Percentiles rank a stretch among this genome's conserved stretches.
Conservation (phyloP, 1,140 invertebrate genomes). For the Hyphantria cunea region DNA sequence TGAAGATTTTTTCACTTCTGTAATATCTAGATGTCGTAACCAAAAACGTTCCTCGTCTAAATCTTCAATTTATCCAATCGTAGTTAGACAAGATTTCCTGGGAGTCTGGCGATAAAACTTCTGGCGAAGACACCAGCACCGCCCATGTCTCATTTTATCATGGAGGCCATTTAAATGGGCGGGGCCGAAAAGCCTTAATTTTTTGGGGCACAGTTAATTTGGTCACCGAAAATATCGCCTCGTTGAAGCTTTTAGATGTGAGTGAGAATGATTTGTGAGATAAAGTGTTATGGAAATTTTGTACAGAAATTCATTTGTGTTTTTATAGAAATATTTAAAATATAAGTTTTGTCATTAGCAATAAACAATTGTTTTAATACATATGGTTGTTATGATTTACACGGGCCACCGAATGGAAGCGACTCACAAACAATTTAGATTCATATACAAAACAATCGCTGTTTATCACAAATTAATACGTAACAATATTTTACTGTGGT, state of each 20-base stretch:
- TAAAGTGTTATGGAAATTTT: neutral
- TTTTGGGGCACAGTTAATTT: constrained; percentile 36
- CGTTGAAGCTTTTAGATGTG: neutral
- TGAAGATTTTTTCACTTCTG: too few species aligned
- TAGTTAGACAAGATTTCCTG: constrained; percentile 15
- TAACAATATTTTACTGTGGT: too few species aligned
- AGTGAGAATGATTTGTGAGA: neutral
- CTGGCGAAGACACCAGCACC: constrained; percentile 39
- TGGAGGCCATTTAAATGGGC: constrained; percentile 36
- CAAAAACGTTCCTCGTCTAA: neutral
- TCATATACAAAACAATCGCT: too few species aligned
- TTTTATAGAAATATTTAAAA: too few species aligned
- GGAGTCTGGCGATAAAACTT: constrained; percentile 40
- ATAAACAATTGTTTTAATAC: too few species aligned
- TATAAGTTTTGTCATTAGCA: too few species aligned
- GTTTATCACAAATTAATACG: too few species aligned
- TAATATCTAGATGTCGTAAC: neutral
- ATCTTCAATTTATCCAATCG: constrained; percentile 12
- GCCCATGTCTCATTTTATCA: constrained; percentile 43
- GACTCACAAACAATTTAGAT: too few species aligned
- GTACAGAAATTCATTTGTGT: too few species aligned
- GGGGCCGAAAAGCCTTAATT: constrained; percentile 30
- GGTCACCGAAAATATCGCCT: constrained; percentile 9
- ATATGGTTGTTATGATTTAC: too few species aligned
- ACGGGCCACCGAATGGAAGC: too few species aligned